Percentiles rank a stretch among this genome's conserved stretches.
Conservation (phyloP, 1,140 invertebrate genomes). For the Drosophila punjabiensis region DNA sequence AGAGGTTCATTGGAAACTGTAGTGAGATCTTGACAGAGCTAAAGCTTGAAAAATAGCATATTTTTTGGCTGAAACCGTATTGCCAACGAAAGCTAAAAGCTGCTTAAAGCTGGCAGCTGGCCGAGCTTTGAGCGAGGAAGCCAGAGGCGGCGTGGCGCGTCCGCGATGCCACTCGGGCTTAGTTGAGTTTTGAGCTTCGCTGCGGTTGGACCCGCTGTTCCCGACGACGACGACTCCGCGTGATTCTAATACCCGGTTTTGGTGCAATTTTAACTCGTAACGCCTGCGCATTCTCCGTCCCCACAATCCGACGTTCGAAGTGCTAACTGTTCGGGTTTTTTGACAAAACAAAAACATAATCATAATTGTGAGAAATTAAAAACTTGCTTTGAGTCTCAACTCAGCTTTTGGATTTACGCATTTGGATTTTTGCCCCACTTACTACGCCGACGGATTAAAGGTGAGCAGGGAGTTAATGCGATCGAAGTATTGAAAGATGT, state of each 20-base stretch:
- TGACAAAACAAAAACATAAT: slow-evolving; percentile 29
- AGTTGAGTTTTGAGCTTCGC: slow-evolving; percentile 78
- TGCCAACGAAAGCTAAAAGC: slow-evolving; percentile 6
- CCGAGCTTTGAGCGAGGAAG: slow-evolving; percentile 49
- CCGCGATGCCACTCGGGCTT: slow-evolving; percentile 11
- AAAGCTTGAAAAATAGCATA: not conserved
- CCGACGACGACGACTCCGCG: slow-evolving; percentile 48
- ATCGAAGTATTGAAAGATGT: not conserved
- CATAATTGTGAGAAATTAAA: slow-evolving; percentile 32
- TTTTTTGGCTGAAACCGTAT: slow-evolving; percentile 12
- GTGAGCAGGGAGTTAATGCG: slow-evolving; percentile 15
- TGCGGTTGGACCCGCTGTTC: slow-evolving; percentile 56
- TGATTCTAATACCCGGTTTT: slow-evolving; percentile 33
- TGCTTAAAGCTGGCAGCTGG: not conserved
- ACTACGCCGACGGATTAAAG: slow-evolving; percentile 12
- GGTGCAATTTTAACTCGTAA: slow-evolving; percentile 54
- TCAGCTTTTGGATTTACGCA: slow-evolving; percentile 47
- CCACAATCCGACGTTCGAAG: slow-evolving; percentile 8
- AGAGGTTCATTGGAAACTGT: not conserved
- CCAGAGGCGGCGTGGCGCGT: not conserved
- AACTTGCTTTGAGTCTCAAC: slow-evolving; percentile 12
- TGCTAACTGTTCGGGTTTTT: slow-evolving; percentile 33
- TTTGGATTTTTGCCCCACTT: slow-evolving; percentile 15
- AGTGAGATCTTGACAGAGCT: not conserved
- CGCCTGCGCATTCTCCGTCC: slow-evolving; percentile 52